These are phyloP conservation scores for Eurystomus gularis DNA, from an alignment of 2,113 vertebrate genomes.

Conservation along the genomic window DNA sequence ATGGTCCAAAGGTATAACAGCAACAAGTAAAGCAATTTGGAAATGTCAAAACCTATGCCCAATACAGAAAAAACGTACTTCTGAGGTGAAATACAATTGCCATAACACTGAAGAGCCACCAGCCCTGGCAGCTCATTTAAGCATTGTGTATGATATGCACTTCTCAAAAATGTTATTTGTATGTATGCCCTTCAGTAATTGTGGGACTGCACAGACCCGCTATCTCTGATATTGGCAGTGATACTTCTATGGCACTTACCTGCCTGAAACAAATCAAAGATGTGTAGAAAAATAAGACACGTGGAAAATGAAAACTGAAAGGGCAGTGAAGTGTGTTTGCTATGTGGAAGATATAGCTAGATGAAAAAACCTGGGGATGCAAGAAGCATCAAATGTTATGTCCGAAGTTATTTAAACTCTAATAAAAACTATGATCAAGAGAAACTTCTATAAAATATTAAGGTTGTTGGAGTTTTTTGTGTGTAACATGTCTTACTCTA, in stretches of 20 bases:
- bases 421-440: not conserved
- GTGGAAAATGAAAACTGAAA: conserved; percentile 14
- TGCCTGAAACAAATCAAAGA: conserved; percentile 7
- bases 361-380: not conserved
- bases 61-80: not conserved
- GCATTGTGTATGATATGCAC: not conserved
- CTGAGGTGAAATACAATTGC: not conserved
- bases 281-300: not conserved
- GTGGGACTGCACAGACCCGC: not conserved
- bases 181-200: not conserved
- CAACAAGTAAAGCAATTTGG: not conserved
- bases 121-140: not conserved
- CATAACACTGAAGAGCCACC: not conserved
- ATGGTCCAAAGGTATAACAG: not conserved
- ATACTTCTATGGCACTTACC: not conserved
- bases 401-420: not conserved
- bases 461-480: not conserved
- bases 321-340: not conserved
- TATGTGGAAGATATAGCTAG: not conserved
- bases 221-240: not conserved
- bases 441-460: not conserved
- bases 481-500: not conserved
- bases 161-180: not conserved
- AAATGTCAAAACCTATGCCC: not conserved
- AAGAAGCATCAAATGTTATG: not conserved